Conservation (phyloP, 30 jellyfish, hydroid and myxozoan species). For the Hydra vulgaris region DNA sequence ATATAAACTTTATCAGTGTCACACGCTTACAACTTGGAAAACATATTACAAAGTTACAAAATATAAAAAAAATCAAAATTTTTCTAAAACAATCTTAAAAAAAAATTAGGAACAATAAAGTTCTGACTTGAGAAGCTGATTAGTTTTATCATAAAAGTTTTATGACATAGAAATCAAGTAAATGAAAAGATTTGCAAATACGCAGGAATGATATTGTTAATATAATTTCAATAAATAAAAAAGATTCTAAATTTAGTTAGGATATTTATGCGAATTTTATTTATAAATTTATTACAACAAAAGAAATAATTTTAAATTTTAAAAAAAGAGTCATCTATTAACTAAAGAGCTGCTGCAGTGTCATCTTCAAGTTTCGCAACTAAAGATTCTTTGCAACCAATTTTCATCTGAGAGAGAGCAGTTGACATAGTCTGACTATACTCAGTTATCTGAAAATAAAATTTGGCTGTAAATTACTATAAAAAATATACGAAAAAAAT, state of each 20-base stretch:
- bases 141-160: too few relatives aligned
- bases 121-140: too few relatives aligned
- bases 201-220: background rate
- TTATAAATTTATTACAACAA: too few relatives aligned
- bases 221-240: too few relatives aligned
- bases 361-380: conserved; percentile 60
- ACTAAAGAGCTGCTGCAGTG: conserved; percentile 14
- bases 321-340: too few relatives aligned
- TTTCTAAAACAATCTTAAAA: background rate
- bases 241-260: background rate
- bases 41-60: background rate
- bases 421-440: conserved; percentile 46
- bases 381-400: conserved; percentile 63
- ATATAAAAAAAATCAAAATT: too few relatives aligned
- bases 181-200: background rate
- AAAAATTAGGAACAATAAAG: background rate
- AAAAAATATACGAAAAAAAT: too few relatives aligned
- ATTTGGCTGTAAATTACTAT: background rate
- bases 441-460: conserved; percentile 59
- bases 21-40: background rate
- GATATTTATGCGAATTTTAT: too few relatives aligned
- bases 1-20: background rate
- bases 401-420: conserved; percentile 51
- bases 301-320: too few relatives aligned
- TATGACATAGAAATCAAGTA: too few relatives aligned